Percentiles rank a stretch among this genome's conserved stretches.
phyloP scores from a whole-genome alignment of 1,140 invertebrate species.

The Bombus vancouverensis region DNA sequence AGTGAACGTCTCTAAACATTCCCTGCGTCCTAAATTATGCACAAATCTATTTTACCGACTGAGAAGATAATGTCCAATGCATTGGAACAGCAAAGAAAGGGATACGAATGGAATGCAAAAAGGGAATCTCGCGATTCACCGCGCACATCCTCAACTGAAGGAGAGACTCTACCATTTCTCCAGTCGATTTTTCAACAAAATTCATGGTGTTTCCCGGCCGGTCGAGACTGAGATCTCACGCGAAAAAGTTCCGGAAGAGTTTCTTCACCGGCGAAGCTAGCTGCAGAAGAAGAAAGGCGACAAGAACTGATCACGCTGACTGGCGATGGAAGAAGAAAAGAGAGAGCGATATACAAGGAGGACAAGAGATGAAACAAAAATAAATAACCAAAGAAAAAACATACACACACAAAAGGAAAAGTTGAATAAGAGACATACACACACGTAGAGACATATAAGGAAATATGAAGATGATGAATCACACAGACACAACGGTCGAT shows the following conservation, averaged over 20 bases:
- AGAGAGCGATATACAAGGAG: background rate
- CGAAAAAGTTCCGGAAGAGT: background rate
- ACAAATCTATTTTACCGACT: conserved; percentile 9
- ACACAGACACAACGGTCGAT: conserved; percentile 67
- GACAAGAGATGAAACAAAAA: background rate
- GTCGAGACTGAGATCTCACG: background rate
- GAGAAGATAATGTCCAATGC: background rate
- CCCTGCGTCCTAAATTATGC: background rate
- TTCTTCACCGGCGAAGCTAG: background rate
- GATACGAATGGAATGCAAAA: too few relatives aligned
- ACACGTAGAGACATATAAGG: background rate
- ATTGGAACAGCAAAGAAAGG: background rate
- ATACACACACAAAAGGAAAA: background rate
- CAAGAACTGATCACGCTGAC: conserved; percentile 5
- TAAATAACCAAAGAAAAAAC: background rate
- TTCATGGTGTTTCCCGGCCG: conserved; percentile 24
- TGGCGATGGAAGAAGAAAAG: background rate
- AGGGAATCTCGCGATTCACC: background rate
- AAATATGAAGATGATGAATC: conserved; percentile 4
- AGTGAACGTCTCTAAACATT: background rate
- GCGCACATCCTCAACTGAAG: conserved; percentile 11
- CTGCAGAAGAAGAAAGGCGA: background rate
- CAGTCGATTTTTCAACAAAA: background rate
- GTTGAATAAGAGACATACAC: background rate
- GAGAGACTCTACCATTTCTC: background rate